Percentiles rank a stretch among this genome's conserved stretches.
These are phyloP conservation scores for Diarsia rubi DNA, from an alignment of 2,888 invertebrate species.

Conservation along the genomic window DNA sequence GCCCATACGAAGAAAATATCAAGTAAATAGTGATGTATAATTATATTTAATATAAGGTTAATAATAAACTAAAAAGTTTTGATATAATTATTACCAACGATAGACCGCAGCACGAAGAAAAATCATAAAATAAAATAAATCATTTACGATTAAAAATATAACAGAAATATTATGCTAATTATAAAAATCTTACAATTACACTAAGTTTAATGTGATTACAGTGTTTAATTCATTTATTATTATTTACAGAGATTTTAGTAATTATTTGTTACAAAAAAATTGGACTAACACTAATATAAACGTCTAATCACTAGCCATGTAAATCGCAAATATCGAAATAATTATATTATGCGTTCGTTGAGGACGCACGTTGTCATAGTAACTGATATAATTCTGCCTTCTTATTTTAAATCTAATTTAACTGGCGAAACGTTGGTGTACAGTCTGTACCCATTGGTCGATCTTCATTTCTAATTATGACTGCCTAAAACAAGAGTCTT, in stretches of 20 bases:
- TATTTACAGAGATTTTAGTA: constrained; percentile 81
- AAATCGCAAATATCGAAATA: constrained; percentile 84
- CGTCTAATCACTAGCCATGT: constrained; percentile 90
- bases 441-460: too few relatives aligned
- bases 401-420: not conserved
- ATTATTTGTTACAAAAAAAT: constrained; percentile 78
- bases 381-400: constrained; percentile 14
- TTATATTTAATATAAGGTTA: constrained; percentile 16
- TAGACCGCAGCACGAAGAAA: constrained; percentile 48
- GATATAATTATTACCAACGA: constrained; percentile 51
- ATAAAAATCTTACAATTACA: constrained; percentile 58
- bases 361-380: constrained; percentile 60
- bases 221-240: constrained; percentile 67
- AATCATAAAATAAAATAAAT: constrained; percentile 43
- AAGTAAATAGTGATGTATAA: constrained; percentile 14
- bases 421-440: not conserved
- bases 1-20: constrained; percentile 32
- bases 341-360: constrained; percentile 66
- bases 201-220: constrained; percentile 66
- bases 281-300: constrained; percentile 85
- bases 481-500: too few relatives aligned
- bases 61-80: constrained; percentile 8
- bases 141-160: constrained; percentile 58
- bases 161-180: constrained; percentile 59
- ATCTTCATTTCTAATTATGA: not conserved